A percentile compares a stretch with the other conserved stretches of the same genome.
These are phyloP conservation scores for Nysson spinosus DNA, from an alignment of 2,888 invertebrate genomes.

Conservation along the genomic window DNA sequence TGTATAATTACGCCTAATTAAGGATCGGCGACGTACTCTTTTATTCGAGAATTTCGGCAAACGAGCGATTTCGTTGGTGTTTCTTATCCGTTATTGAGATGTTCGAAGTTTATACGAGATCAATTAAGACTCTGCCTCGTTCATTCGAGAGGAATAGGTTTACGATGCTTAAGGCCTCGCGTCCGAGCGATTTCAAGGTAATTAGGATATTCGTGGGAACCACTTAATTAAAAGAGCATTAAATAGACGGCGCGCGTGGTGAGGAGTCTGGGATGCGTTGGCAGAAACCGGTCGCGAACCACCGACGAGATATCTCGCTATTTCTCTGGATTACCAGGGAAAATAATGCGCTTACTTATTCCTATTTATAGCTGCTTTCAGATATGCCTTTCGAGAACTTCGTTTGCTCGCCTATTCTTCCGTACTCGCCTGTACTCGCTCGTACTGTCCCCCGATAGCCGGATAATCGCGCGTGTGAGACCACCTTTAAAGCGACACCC, in stretches of 20 bases:
- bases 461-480: conserved; percentile 7
- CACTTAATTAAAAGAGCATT: conserved; percentile 48
- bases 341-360: conserved; percentile 38
- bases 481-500: conserved; percentile 17
- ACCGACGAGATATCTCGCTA: conserved; percentile 35
- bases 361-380: conserved; percentile 47
- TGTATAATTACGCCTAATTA: too few relatives aligned
- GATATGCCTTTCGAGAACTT: too few relatives aligned
- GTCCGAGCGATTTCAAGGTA: conserved; percentile 45
- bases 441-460: background rate
- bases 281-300: conserved; percentile 49
- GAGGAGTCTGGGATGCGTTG: conserved; percentile 14
- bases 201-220: conserved; percentile 58
- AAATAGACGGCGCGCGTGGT: conserved; percentile 28
- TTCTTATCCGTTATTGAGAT: too few relatives aligned
- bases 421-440: background rate
- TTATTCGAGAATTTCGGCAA: background rate
- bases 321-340: conserved; percentile 52
- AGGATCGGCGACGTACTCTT: too few relatives aligned
- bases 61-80: background rate
- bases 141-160: conserved; percentile 19
- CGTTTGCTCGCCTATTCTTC: conserved; percentile 13
- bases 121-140: conserved; percentile 1
- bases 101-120: conserved; percentile 11
- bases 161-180: conserved; percentile 30